phyloP scores from a whole-genome alignment of 1,140 invertebrate species.

The Meloidogyne chitwoodi region DNA sequence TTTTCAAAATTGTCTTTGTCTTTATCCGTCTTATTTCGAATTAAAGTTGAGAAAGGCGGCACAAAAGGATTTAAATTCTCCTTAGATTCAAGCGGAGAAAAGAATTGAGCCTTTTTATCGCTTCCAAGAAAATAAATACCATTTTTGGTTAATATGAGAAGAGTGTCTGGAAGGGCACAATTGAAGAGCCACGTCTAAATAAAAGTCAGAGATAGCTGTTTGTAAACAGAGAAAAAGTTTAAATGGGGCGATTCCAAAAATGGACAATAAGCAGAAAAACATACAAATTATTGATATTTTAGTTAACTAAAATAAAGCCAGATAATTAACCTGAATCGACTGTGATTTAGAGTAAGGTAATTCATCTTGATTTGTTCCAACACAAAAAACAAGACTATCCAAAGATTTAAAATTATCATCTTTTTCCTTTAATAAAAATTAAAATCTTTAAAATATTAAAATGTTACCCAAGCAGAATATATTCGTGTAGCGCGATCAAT shows the following conservation, averaged over 20 bases:
- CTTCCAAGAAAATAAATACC: slow-evolving; percentile 84
- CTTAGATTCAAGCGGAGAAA: slow-evolving; percentile 81
- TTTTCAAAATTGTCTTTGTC: slow-evolving; percentile 89
- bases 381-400: slow-evolving; percentile 27
- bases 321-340: slow-evolving; percentile 40
- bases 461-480: slow-evolving; percentile 45
- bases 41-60: slow-evolving; percentile 79
- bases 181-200: slow-evolving; percentile 88
- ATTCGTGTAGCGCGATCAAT: slow-evolving; percentile 35
- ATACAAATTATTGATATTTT: too few species aligned
- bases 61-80: slow-evolving; percentile 72
- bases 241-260: not conserved
- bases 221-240: not conserved
- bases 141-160: slow-evolving; percentile 81
- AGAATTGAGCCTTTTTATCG: slow-evolving; percentile 95
- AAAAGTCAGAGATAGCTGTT: too few species aligned
- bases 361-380: slow-evolving; percentile 33
- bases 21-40: slow-evolving; percentile 85
- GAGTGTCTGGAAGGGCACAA: slow-evolving; percentile 89
- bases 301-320: too few species aligned
- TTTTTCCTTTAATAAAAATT: slow-evolving; percentile 37
- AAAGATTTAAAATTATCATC: slow-evolving; percentile 25
- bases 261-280: too few species aligned
- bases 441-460: slow-evolving; percentile 13
- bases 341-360: slow-evolving; percentile 47